Base-by-base conservation (phyloP, 2,888 invertebrate genomes). In the Ceraclea dissimilis region DNA sequence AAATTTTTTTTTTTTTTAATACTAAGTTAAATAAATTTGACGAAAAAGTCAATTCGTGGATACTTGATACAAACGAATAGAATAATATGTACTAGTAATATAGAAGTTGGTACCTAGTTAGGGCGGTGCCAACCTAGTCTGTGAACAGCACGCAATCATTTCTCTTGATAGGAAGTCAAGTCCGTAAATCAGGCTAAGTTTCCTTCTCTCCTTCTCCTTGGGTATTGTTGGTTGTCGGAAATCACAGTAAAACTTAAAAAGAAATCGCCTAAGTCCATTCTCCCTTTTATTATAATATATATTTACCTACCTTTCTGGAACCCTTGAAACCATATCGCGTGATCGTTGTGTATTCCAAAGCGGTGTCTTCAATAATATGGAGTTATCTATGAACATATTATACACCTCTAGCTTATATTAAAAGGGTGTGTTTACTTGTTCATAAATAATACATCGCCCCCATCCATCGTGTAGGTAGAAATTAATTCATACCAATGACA, bases 101-200 rank as follows among this genome's bases (percentile, higher is more conserved):
- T n/a, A n/a, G n/a, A n/a, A n/a, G n/a, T n/a, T n/a, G n/a, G n/a
- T n/a, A n/a, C n/a, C n/a, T n/a, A n/a, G n/a, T n/a, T n/a, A n/a
- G n/a, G n/a, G n/a, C n/a, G n/a, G n/a, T n/a, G n/a, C n/a, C n/a
- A n/a, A n/a, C n/a, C n/a, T n/a, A n/a, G n/a, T n/a, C n/a, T n/a
- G n/a, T n/a, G n/a, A n/a, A n/a, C 10, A 49, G 19, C 54, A 54
- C 54, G 54, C 54, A 47, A 54, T 54, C 54, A 21, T 33, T 22
- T 19, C 44, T 13, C 21, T 16, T 4, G 13, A 22, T 21, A 54
- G 54, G 54, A 54, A 54, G 54, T 54, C 54, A 54, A 21, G 49
- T 43, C 18, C 39, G 22, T 54, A 54, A 54, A 54, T 54, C 54
- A 54, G 54, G 2, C 2, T 8, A 13, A 13, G n/a, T 13, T 5